Base-by-base conservation (phyloP, 2,113 vertebrate species). In the Cephalopholis sonnerati region DNA sequence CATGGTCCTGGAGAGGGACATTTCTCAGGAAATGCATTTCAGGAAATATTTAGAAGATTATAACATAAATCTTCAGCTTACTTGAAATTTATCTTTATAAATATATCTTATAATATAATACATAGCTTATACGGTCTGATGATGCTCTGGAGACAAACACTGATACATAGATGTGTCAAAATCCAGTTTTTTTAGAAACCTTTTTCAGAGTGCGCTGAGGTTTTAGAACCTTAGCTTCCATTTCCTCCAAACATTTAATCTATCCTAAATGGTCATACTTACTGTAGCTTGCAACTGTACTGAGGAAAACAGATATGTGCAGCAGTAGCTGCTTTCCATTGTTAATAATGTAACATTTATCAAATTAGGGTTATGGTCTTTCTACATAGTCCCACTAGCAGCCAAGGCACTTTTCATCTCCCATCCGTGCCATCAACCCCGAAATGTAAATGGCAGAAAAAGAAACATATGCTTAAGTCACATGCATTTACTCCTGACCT, bases 391-490 rank as follows among this genome's bases (percentile, higher is more conserved):
- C 25, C 20, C 3, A 59, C 24, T 36, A 58, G 41, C 36, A 61
- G 18, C 62, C 22, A 4, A 11, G 65, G 36, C 4, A 72, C 39
- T 27, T 78, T 62, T 75, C 36, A 62, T 54, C 82, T 77, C 46
- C 29, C 10, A 48, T 78, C 53, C 72, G n/a, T 83, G 77, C 54
- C 67, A 87, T 84, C 73, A 72, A 51, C 4, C 54, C 51, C 76
- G 66, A 91, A 79, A 83, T 86, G 69, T 88, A 81, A 81, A 75
- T 87, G 85, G 82, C 73, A 86, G 73, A 58, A 90, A 90, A 85
- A 83, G 86, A 91, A 93, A 90, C 96, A 96, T 96, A 97, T 96
- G 96, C 95, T 96, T 93, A 94, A 94, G 93, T 94, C 95, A 95
- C 95, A 93, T 92, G 94, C 94, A 92, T 91, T 96, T 95, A 92